Conservation (phyloP, 2,888 invertebrate species). For the Lutraria lutraria region DNA sequence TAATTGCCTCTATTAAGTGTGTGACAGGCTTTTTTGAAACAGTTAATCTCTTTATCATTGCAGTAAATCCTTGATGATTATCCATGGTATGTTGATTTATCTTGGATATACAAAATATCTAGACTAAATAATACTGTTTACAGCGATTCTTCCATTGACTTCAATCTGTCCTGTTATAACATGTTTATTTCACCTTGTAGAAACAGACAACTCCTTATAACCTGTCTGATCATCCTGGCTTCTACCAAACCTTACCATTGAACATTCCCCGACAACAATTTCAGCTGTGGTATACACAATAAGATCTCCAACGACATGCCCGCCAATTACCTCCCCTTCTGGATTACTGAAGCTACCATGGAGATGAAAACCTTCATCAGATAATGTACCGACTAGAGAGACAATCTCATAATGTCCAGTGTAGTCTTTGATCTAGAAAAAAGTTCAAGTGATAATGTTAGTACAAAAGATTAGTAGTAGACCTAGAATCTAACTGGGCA, state of each 20-base stretch:
- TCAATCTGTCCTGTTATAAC: background rate
- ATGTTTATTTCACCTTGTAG: background rate
- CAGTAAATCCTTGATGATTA: background rate
- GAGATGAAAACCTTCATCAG: conserved; percentile 85
- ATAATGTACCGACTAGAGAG: conserved; percentile 87
- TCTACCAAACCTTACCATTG: conserved; percentile 75
- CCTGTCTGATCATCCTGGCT: conserved; percentile 76
- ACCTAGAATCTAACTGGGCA: no score
- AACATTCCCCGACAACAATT: conserved; percentile 84
- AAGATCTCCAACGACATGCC: conserved; percentile 86
- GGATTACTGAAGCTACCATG: conserved; percentile 86
- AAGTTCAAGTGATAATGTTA: background rate
- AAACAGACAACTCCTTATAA: conserved; percentile 79
- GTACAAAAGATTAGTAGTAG: background rate
- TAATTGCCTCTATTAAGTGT: conserved; percentile 41
- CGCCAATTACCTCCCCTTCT: conserved; percentile 86
- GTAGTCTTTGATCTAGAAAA: conserved; percentile 79
- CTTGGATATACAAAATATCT: background rate
- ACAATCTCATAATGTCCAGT: conserved; percentile 86
- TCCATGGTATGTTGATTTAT: background rate
- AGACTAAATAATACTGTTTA: background rate
- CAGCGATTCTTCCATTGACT: background rate
- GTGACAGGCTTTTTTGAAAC: background rate
- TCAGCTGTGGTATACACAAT: conserved; percentile 87
- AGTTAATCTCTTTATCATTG: background rate